Evolutionary conservation across 2,113 vertebrate species (phyloP).

Genomic region (Ascaphus truei): DNA sequence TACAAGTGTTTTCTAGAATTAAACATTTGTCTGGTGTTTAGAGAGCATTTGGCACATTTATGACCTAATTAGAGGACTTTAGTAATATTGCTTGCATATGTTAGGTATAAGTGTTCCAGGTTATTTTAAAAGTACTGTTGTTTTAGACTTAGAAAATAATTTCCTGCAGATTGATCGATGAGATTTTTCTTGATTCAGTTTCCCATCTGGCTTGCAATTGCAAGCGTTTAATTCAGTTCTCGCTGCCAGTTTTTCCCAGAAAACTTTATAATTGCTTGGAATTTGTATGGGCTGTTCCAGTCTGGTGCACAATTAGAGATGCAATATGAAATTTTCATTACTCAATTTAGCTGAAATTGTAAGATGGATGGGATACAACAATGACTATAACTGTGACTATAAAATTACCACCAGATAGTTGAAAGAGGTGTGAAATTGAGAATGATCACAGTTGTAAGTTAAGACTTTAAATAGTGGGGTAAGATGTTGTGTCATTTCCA

Average conservation of each 20-base stretch:
- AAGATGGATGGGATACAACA: constrained; percentile 59
- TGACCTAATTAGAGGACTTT: constrained; percentile 28
- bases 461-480: constrained; percentile 14
- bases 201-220: constrained; percentile 65
- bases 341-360: constrained; percentile 68
- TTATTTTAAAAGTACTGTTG: constrained; percentile 49
- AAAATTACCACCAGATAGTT: constrained; percentile 53
- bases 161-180: constrained; percentile 40
- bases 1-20: background rate
- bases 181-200: constrained; percentile 63
- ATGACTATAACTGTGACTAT: constrained; percentile 43
- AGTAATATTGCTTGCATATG: constrained; percentile 30
- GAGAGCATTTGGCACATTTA: constrained; percentile 22
- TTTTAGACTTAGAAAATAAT: constrained; percentile 40
- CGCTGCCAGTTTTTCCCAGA: constrained; percentile 67
- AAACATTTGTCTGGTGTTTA: constrained; percentile 5
- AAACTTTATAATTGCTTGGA: constrained; percentile 70
- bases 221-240: constrained; percentile 62
- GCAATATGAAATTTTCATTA: constrained; percentile 72
- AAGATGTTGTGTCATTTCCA: constrained; percentile 16
- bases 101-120: constrained; percentile 38
- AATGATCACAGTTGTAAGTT: constrained; percentile 19
- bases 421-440: constrained; percentile 41
- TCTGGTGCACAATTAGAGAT: constrained; percentile 69
- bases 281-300: constrained; percentile 72